Evolutionary conservation across 35 echinoderm and acorn worm genomes (phyloP), one percentile per base, ranked within the genome.

Genomic region (Diadema setosum): DNA sequence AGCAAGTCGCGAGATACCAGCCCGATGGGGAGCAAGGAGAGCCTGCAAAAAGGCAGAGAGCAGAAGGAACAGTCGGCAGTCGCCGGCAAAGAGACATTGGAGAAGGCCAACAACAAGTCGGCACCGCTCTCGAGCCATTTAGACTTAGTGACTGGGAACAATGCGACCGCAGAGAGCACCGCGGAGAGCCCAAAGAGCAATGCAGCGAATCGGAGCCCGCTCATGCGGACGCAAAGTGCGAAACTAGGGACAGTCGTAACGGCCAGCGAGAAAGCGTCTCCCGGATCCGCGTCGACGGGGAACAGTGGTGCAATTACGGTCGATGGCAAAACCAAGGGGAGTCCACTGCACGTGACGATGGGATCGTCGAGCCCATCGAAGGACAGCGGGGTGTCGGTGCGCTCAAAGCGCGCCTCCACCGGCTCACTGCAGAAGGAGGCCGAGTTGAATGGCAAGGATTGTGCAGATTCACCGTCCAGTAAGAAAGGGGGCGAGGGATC

Each of bases 21-120:
- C 43, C 95, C 95, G 5, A 63, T 97, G 65, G 95, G 95, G 85
- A 94, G 91, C 42, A 97, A 97, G 59, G 95, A 97, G 80, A 97
- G 83, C 78, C 65, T 97, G 87, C 64, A 88, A 46, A 87, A 83
- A 75, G 64, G 87, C 50, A 93, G 91, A 82, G 90, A 90, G 34
- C 73, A 78, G 27, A 39, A 44, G 24, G 73, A 78, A 20, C 5
- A 25, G 37, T 21, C 73, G 16, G 52, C 52, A 3, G 58, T 50
- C 18, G 80, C 91, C 45, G 83, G 84, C 33, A 97, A 97, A 90
- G 94, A 97, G 58, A 97, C 76, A 58, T 39, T 89, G 36, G 87
- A 91, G 36, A 96, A 92, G 73, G 82, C 42, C 40, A 96, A 90
- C 86, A 92, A 93, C 49, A 87, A 87, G 82, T 86, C 90, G 31